Evolutionary conservation across 2,113 vertebrate genomes (phyloP), one percentile per base, ranked within the genome.

Genomic region (Microtus ochrogaster): DNA sequence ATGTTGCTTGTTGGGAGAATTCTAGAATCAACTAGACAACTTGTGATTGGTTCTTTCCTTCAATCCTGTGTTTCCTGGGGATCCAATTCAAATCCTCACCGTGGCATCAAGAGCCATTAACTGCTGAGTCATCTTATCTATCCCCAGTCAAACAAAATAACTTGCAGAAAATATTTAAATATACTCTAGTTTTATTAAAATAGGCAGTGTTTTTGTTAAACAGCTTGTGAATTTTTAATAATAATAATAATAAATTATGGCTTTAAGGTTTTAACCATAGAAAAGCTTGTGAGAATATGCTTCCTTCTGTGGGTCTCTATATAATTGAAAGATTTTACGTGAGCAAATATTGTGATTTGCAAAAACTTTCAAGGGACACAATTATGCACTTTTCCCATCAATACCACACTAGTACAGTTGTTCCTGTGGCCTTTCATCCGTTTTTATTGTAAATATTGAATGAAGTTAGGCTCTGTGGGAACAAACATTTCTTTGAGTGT

Each of bases 361-460:
- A 97, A 95, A 98, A 84, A 24, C 96, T 98, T 98, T 98, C 98
- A 98, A 96, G 96, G 97, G 97, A 98, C 65, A 95, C 94, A 98
- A 97, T 98, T 98, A 98, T 70, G 6, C 96, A 85, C 79, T 98
- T 94, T 58, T 55, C 58, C 78, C 70, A 96, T 97, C 85, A 90
- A 95, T 98, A 96, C 28, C 96, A 41, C 26, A 94, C 86, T 3
- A 3, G 95, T 97, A 92, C 3, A 95, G 88, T 47, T 49, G 68
- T 98, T 98, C 92, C 81, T 47, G 73, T 76, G 95, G 90, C 68
- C 81, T 97, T 97, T 96, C 85, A 85, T 95, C 90, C 49, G 91
- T 83, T 97, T 96, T 97, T 97, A 79, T 88, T 98, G 92, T 98
- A 98, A 98, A 98, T 96, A 97, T 92, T 98, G 96, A 98, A 94